Conservation (phyloP, 2,797 vertebrate genomes). For the Schizothorax lantsangensis region DNA sequence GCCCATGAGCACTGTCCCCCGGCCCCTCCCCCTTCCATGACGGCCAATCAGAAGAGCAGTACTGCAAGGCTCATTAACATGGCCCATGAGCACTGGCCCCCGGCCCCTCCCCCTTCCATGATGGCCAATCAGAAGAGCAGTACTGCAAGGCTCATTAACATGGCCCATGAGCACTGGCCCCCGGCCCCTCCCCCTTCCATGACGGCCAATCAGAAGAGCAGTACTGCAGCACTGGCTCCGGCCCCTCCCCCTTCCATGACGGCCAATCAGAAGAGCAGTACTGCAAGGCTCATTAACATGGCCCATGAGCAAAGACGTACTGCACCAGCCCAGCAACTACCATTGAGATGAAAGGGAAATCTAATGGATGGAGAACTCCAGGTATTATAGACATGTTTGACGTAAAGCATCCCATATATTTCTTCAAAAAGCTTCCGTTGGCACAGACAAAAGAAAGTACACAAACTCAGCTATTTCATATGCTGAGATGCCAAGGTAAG, state of each 20-base stretch:
- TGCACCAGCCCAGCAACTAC: background rate
- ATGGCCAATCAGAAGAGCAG: too few species aligned
- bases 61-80: background rate
- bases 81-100: background rate
- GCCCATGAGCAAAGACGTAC: background rate
- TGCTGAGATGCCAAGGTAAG: conserved; percentile 4
- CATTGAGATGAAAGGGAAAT: background rate
- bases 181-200: too few species aligned
- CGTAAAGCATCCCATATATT: background rate
- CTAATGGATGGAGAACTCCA: background rate
- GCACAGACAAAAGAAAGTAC: background rate
- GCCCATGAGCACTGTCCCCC: background rate
- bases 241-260: too few species aligned
- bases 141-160: too few species aligned
- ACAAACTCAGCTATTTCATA: conserved; percentile 2
- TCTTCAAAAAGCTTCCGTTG: background rate
- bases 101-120: too few species aligned
- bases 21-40: too few species aligned
- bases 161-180: too few species aligned
- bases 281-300: background rate
- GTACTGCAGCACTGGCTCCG: too few species aligned
- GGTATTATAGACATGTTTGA: background rate
- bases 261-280: background rate
- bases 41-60: background rate
- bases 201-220: too few species aligned